Evolutionary conservation across 2,888 invertebrate species (phyloP).

Genomic region (Pilophorus perplexus): DNA sequence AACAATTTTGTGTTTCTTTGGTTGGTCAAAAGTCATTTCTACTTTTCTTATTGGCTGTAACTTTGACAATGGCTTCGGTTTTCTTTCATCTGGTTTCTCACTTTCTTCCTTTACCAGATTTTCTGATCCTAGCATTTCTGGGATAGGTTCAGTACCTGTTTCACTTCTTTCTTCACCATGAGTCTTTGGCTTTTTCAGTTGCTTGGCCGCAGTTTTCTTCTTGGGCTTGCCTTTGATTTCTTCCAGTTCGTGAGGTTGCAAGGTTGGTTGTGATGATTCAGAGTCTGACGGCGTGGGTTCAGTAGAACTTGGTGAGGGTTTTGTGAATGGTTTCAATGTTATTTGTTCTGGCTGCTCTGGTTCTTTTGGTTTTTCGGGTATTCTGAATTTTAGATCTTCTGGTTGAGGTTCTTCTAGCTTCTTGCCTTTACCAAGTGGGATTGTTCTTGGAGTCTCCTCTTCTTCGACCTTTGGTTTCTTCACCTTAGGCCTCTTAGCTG

Average conservation of each 20-base stretch:
- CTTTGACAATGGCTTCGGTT: slow-evolving; percentile 47
- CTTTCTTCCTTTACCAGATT: slow-evolving; percentile 16
- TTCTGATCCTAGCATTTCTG: slow-evolving; percentile 8
- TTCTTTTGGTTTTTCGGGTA: slow-evolving; percentile 51
- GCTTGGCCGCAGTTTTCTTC: slow-evolving; percentile 44
- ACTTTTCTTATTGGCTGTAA: slow-evolving; percentile 42
- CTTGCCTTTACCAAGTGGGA: slow-evolving; percentile 26
- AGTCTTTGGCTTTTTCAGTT: slow-evolving; percentile 33
- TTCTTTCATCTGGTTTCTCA: neutral
- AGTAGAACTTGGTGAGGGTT: slow-evolving; percentile 6
- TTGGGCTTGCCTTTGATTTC: slow-evolving; percentile 16
- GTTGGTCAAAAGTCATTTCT: slow-evolving; percentile 48
- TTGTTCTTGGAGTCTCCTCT: slow-evolving; percentile 42
- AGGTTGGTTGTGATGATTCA: slow-evolving; percentile 19
- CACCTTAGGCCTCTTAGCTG: slow-evolving; percentile 53
- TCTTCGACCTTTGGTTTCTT: slow-evolving; percentile 51
- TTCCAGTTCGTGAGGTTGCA: too few species aligned
- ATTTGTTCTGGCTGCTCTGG: slow-evolving; percentile 50
- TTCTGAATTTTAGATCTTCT: slow-evolving; percentile 41
- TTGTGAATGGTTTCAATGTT: slow-evolving; percentile 51
- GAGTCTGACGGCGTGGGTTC: slow-evolving; percentile 35
- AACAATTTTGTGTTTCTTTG: slow-evolving; percentile 46
- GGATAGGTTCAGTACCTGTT: slow-evolving; percentile 43
- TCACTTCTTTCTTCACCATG: slow-evolving; percentile 50
- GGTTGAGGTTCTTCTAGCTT: slow-evolving; percentile 2